Percentiles rank a stretch among this genome's conserved stretches.
Evolutionary conservation across 2,797 vertebrate species (phyloP).

Genomic region (Discoglossus pictus): DNA sequence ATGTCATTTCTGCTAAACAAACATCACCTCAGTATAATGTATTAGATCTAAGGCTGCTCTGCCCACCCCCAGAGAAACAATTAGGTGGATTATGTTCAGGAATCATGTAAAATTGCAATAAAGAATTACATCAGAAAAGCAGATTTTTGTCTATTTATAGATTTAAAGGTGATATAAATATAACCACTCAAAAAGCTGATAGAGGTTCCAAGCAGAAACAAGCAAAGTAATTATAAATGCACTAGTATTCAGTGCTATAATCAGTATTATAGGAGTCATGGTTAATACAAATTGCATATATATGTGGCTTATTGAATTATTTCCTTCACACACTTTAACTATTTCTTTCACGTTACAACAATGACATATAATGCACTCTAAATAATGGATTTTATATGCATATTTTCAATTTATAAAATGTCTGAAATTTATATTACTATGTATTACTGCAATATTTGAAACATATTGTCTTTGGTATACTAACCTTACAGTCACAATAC

Average conservation of each 20-base stretch:
- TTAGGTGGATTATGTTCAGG: conserved; percentile 76
- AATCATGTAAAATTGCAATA: conserved; percentile 76
- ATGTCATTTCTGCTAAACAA: conserved; percentile 90
- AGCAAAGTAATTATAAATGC: conserved; percentile 71
- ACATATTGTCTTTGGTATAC: too few species aligned
- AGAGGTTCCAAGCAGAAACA: conserved; percentile 63
- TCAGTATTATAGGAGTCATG: conserved; percentile 68
- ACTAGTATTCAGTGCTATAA: conserved; percentile 57
- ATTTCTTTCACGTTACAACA: neutral
- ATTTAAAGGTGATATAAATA: conserved; percentile 67
- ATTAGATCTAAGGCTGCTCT: conserved; percentile 75
- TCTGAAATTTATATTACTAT: too few species aligned
- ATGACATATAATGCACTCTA: neutral
- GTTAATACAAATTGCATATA: conserved; percentile 70
- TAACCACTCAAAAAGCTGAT: conserved; percentile 63
- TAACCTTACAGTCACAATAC: too few species aligned
- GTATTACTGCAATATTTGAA: too few species aligned
- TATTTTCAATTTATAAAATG: too few species aligned
- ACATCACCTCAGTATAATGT: conserved; percentile 76
- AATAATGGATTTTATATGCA: too few species aligned
- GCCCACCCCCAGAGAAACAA: conserved; percentile 72
- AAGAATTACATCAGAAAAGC: conserved; percentile 77
- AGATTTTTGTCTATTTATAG: conserved; percentile 62
- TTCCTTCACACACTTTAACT: conserved; percentile 40
- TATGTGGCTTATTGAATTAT: conserved; percentile 64